Conservation (phyloP, 2,113 vertebrate species). For the Hemicordylus capensis region DNA sequence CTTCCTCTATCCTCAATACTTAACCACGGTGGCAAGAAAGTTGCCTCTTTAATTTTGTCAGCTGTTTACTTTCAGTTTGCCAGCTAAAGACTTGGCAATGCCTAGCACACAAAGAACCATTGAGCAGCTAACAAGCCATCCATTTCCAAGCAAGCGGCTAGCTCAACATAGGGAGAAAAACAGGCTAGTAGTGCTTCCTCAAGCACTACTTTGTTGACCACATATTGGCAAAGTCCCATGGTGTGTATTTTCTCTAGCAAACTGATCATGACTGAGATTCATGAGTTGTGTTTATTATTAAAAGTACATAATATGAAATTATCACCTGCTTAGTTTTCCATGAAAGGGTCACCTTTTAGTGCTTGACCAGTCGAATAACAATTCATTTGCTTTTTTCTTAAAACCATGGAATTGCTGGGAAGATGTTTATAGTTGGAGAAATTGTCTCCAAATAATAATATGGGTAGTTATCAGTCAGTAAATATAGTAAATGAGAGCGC, state of each 20-base stretch:
- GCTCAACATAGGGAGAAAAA: too few relatives aligned
- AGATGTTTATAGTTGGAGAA: constrained; percentile 45
- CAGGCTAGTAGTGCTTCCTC: too few relatives aligned
- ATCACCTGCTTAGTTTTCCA: constrained; percentile 40
- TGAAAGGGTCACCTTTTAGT: constrained; percentile 60
- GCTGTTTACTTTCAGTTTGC: too few relatives aligned
- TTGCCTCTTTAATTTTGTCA: too few relatives aligned
- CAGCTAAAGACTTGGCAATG: too few relatives aligned
- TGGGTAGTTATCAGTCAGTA: constrained; percentile 1
- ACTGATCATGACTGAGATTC: constrained; percentile 47
- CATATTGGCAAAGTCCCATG: constrained; percentile 15
- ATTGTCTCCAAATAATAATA: constrained; percentile 24
- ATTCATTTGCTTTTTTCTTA: constrained; percentile 44
- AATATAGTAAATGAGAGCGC: not conserved
- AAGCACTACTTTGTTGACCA: constrained; percentile 8
- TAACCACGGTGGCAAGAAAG: too few relatives aligned
- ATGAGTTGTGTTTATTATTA: constrained; percentile 55
- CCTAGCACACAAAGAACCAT: too few relatives aligned
- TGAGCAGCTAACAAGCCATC: too few relatives aligned
- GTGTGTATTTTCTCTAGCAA: constrained; percentile 41
- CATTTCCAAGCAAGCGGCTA: too few relatives aligned
- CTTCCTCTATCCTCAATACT: too few relatives aligned
- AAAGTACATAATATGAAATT: constrained; percentile 61
- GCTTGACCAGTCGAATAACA: constrained; percentile 43
- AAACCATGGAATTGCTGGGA: constrained; percentile 51